Percentiles rank a stretch among this genome's conserved stretches.
These are phyloP conservation scores for Kryphioiulus occultus DNA, from an alignment of 2,888 invertebrate genomes.

Conservation along the genomic window DNA sequence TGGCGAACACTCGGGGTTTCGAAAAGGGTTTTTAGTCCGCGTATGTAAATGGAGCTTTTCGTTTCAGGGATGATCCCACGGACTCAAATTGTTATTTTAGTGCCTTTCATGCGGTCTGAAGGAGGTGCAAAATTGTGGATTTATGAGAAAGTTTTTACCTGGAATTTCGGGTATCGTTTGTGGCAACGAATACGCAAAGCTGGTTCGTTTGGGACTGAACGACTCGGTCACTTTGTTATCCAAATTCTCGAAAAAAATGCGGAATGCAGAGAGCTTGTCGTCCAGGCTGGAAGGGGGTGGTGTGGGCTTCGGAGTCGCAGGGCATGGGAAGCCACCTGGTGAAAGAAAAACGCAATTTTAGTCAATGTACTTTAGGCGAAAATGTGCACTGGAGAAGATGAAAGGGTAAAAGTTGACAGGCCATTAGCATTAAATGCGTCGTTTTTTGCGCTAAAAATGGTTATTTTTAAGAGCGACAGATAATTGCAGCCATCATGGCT, in stretches of 20 bases:
- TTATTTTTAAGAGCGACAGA: not conserved
- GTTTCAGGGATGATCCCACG: too few relatives aligned
- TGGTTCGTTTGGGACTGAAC: conserved; percentile 18
- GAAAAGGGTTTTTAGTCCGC: too few relatives aligned
- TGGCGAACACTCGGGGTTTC: too few relatives aligned
- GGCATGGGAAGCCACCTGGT: not conserved
- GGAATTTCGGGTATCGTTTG: conserved; percentile 7
- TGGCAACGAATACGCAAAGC: not conserved
- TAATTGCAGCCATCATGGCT: not conserved
- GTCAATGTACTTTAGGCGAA: not conserved
- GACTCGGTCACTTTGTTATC: conserved; percentile 31
- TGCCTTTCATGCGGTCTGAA: too few relatives aligned
- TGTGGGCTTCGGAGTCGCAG: not conserved
- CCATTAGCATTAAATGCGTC: not conserved
- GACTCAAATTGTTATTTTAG: too few relatives aligned
- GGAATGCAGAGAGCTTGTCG: conserved; percentile 44
- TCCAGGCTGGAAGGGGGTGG: conserved; percentile 27
- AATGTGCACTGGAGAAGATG: not conserved
- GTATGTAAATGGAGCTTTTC: too few relatives aligned
- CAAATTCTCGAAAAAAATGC: conserved; percentile 39
- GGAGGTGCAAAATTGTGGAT: too few relatives aligned
- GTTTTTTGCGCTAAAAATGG: not conserved
- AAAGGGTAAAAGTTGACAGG: not conserved
- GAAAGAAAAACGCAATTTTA: not conserved
- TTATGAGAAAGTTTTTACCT: not conserved